phyloP scores from a whole-genome alignment of 2,888 invertebrate species.

The Thera britannica region DNA sequence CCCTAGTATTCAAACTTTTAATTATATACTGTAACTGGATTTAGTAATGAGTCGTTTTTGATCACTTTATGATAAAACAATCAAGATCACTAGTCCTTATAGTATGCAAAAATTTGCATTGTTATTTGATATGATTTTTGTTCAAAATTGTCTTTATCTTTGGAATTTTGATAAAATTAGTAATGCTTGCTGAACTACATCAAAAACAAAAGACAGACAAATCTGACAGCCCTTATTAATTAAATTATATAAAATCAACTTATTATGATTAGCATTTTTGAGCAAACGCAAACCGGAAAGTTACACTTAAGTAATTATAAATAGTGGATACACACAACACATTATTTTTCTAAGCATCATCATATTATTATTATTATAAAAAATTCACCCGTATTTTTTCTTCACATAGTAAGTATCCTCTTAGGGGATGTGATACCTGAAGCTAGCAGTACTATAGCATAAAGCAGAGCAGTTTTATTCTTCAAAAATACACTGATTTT shows the following conservation, averaged over 20 bases:
- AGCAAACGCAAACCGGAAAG: constrained; percentile 57
- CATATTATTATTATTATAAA: not conserved
- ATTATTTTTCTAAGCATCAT: not conserved
- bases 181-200: not conserved
- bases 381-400: constrained; percentile 1
- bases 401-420: no score
- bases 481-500: no score
- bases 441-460: no score
- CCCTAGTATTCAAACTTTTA: not conserved
- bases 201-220: constrained; percentile 1
- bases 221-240: not conserved
- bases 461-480: no score
- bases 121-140: constrained; percentile 2
- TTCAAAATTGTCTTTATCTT: constrained; percentile 5
- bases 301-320: constrained; percentile 9
- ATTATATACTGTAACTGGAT: not conserved
- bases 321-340: not conserved
- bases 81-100: not conserved
- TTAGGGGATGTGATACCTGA: no score
- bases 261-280: constrained; percentile 55
- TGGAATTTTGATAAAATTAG: not conserved
- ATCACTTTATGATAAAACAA: not conserved
- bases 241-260: constrained; percentile 15
- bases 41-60: not conserved
- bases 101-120: not conserved